Evolutionary conservation across 1,140 invertebrate species (phyloP), one percentile per base, ranked within the genome.

Genomic region (Cheumatopsyche charites): DNA sequence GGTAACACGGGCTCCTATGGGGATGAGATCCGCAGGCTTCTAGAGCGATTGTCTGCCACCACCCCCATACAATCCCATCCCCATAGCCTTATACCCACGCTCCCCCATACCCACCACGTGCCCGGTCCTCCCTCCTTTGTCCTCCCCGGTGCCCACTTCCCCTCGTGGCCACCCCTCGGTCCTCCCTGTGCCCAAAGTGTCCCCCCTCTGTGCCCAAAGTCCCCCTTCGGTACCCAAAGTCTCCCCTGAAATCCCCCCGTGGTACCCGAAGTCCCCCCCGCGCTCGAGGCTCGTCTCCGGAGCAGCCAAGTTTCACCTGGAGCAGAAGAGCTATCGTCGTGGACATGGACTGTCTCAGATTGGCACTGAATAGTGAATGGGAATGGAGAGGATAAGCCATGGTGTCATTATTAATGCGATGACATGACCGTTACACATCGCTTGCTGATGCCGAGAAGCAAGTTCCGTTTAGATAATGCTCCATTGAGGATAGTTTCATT

Each of bases 41-140:
- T 71, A 71, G 41, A 71, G 69, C 69, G 69, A 71, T 71, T 71
- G 69, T 71, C 69, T 71, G 69, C 69, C 61, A 52, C 69, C 69
- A 11, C 68, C 21, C 19, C n/a, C 43, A 36, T 36, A 3, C 29
- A 3, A 36, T 9, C 9, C 29, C 9, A 36, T 36, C 29, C 29
- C 9, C 29, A n/a, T n/a, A n/a, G n/a, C 29, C 29, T 61, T 61
- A 61, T 26, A 25, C 55, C 55, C 26, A 26, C 21, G 19, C 55
- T 26, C 26, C 55, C 55, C 19, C 26, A 61, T 61, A 13, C 26
- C 21, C 55, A 13, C 21, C 17, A 13, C 12, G 26, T 25, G 21
- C 55, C 55, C 19, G 21, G 19, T 26, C 68, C 21, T 9, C 6
- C 43, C 47, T 15, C 13, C 47, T 52, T 45, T 15, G 11, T 45